phyloP scores from a whole-genome alignment of 92 coral and sea anemone genomes.

The Umimayanthus chanpuru region DNA sequence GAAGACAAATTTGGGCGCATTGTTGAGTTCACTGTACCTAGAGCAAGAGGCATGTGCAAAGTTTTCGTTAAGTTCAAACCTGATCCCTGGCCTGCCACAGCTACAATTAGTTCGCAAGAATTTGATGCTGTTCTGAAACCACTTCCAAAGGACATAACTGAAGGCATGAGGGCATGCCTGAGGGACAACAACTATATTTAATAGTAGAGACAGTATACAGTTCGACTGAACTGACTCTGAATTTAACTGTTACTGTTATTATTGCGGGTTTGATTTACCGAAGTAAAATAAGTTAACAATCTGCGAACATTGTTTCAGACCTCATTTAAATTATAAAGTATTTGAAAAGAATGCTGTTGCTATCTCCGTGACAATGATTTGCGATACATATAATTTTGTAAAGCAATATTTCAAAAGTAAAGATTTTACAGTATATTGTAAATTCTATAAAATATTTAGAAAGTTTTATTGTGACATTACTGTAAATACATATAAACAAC shows the following conservation, averaged over 20 bases:
- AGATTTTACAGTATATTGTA: slow-evolving; percentile 16
- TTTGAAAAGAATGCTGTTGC: slow-evolving; percentile 14
- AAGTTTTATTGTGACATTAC: no score
- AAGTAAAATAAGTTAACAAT: no score
- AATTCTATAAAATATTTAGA: no score
- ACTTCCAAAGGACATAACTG: slow-evolving; percentile 54
- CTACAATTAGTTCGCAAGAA: slow-evolving; percentile 16
- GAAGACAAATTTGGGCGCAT: slow-evolving; percentile 52
- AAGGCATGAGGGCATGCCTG: slow-evolving; percentile 39
- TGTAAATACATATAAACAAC: no score
- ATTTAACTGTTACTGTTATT: slow-evolving; percentile 10
- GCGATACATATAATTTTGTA: slow-evolving; percentile 10
- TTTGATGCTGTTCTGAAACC: slow-evolving; percentile 36
- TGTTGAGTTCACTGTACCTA: slow-evolving; percentile 45
- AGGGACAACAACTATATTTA: slow-evolving; percentile 20
- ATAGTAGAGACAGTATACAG: slow-evolving; percentile 12
- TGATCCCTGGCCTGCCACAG: slow-evolving; percentile 55
- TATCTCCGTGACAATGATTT: slow-evolving; percentile 17
- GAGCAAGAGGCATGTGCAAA: slow-evolving; percentile 55
- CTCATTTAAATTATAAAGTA: neutral
- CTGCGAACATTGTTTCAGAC: neutral
- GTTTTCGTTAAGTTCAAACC: slow-evolving; percentile 59
- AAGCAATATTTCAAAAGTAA: slow-evolving; percentile 8
- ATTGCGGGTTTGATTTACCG: slow-evolving; percentile 11
- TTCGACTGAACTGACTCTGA: neutral